Evolutionary conservation across 1,140 invertebrate species (phyloP).

Genomic region (Eulimnadia texana): DNA sequence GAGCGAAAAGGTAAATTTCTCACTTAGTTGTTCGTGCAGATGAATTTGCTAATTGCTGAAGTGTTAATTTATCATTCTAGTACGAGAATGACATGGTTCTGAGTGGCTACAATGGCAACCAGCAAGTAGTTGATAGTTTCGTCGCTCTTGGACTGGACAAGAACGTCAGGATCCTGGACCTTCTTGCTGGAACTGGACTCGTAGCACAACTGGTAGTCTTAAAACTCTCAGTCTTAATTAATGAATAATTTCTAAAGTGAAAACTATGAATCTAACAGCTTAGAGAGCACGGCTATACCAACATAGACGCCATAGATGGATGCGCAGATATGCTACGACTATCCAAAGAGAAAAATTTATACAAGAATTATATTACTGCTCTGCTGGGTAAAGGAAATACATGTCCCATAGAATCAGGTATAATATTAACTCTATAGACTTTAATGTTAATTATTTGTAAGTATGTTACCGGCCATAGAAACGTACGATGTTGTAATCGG

Average conservation of each 20-base stretch:
- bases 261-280: not conserved
- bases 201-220: slow-evolving; percentile 14
- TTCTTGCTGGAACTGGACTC: slow-evolving; percentile 14
- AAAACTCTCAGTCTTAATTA: not conserved
- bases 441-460: not conserved
- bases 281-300: slow-evolving; percentile 17
- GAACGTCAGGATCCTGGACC: slow-evolving; percentile 9
- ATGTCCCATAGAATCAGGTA: slow-evolving; percentile 17
- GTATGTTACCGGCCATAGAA: not conserved
- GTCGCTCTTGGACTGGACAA: slow-evolving; percentile 8
- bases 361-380: slow-evolving; percentile 15
- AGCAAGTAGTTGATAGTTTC: slow-evolving; percentile 8
- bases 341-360: slow-evolving; percentile 16
- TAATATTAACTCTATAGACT: not conserved
- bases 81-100: slow-evolving; percentile 14
- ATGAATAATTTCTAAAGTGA: not conserved
- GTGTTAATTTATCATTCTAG: slow-evolving; percentile 9
- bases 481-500: slow-evolving; percentile 20
- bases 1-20: not conserved
- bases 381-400: slow-evolving; percentile 9
- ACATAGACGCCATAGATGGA: slow-evolving; percentile 21
- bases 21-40: not conserved
- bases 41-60: not conserved
- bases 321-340: slow-evolving; percentile 18
- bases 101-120: slow-evolving; percentile 5